Evolutionary conservation across 2,888 invertebrate genomes (phyloP).

Genomic region (Ectemnius continuus): DNA sequence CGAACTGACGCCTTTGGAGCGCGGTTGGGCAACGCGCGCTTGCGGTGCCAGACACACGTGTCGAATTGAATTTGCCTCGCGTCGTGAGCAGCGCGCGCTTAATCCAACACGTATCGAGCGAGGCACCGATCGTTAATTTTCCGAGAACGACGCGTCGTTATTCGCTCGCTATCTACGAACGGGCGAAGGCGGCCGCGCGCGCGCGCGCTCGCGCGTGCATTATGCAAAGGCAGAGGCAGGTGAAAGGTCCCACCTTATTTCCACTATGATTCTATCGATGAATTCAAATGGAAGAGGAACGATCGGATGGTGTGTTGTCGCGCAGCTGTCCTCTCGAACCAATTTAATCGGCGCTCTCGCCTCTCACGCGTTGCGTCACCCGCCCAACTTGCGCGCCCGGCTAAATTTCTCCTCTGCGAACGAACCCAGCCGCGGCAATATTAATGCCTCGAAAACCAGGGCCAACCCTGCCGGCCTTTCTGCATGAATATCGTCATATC

Average conservation of each 20-base stretch:
- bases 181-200: not conserved
- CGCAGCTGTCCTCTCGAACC: slow-evolving; percentile 43
- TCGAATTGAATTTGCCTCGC: slow-evolving; percentile 36
- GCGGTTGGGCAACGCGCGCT: not conserved
- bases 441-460: slow-evolving; percentile 42
- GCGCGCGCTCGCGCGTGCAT: slow-evolving; percentile 34
- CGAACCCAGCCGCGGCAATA: slow-evolving; percentile 27
- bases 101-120: slow-evolving; percentile 13
- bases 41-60: slow-evolving; percentile 1
- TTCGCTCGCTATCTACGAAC: slow-evolving; percentile 20
- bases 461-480: slow-evolving; percentile 26
- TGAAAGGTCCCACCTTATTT: slow-evolving; percentile 46
- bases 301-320: slow-evolving; percentile 24
- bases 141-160: slow-evolving; percentile 22
- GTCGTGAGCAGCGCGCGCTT: slow-evolving; percentile 12
- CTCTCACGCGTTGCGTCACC: too few relatives aligned
- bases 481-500: not conserved
- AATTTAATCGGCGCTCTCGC: slow-evolving; percentile 27
- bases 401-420: not conserved
- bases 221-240: slow-evolving; percentile 47
- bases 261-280: slow-evolving; percentile 54
- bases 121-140: slow-evolving; percentile 27
- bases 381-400: slow-evolving; percentile 22
- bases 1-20: slow-evolving; percentile 23
- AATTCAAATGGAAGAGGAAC: slow-evolving; percentile 34